Base-by-base conservation (phyloP, 2,797 vertebrate genomes). In the Paramormyrops hopkinsi region DNA sequence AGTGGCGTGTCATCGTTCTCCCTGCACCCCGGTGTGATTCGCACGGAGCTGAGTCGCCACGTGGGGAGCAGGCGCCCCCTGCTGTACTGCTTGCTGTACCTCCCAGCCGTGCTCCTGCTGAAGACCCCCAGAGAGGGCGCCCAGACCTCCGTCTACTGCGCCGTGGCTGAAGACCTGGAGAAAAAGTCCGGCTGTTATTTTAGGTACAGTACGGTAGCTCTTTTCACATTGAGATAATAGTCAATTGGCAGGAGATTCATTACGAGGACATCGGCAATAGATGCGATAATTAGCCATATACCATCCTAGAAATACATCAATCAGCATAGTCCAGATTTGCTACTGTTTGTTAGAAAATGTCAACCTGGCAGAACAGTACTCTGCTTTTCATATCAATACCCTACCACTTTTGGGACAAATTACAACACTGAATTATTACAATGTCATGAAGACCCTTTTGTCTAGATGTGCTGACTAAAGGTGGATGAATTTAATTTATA, bases 11-110 rank as follows among this genome's bases (percentile, higher is more conserved):
- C 94, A 0, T 91, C 95, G 0, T 96, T 94, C 91, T 92, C 93
- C 82, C 93, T 97, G 54, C 96, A 97, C 87, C 96, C 96, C 0
- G 96, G 95, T 0, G 94, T 96, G 84, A 93, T 94, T 88, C 76
- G 90, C 59, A 94, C 93, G 29, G 92, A 94, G 90, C 90, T 94
- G 90, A 90, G 93, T 2, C 92, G 93, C 5, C 90, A 92, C 1
- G 85, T 93, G 44, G 88, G 92, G 91, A 76, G 76, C 0, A 83
- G 88, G 12, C 89, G 90, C 56, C 93, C 92, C 83, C 46, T 92
- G 19, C 89, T 94, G 87, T 90, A 84, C 54, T 51, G 76, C 19
- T 79, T 93, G 62, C 88, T 94, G 56, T 90, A 51, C 9, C 25
- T 87, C 33, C 93, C 93, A 22, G 86, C 93, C 44, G 0, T 90